Percentiles rank a stretch among this genome's conserved stretches.
These are phyloP conservation scores for Aptenodytes forsteri DNA, from an alignment of 2,113 vertebrate genomes.

Conservation along the genomic window DNA sequence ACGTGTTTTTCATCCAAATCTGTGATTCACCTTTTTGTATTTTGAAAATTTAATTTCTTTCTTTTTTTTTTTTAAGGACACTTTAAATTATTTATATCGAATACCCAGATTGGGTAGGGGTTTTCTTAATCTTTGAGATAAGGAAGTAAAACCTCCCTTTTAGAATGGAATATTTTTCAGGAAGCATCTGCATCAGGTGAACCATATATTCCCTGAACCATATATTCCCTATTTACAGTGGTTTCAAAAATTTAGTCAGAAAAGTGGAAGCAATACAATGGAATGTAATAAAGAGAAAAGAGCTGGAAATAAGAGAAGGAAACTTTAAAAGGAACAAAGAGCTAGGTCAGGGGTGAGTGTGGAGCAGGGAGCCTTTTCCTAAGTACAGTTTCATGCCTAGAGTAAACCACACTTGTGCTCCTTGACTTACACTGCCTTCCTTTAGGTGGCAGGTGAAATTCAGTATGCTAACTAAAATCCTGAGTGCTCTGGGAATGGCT, in stretches of 20 bases:
- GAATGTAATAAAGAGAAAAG: background rate
- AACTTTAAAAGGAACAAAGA: background rate
- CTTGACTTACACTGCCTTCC: background rate
- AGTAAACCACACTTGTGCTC: background rate
- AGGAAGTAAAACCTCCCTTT: background rate
- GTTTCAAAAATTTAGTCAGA: background rate
- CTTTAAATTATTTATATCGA: no score
- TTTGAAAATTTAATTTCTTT: background rate
- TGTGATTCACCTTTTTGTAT: background rate
- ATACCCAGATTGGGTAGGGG: background rate
- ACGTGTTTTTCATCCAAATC: background rate
- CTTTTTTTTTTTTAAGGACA: background rate
- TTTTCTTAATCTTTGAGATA: background rate
- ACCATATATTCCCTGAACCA: background rate
- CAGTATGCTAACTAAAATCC: background rate
- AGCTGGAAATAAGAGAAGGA: background rate
- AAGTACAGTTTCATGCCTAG: background rate
- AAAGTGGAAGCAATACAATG: background rate
- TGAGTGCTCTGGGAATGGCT: background rate
- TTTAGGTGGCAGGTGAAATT: background rate
- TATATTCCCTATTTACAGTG: background rate
- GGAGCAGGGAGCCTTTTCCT: background rate
- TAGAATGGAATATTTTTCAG: background rate
- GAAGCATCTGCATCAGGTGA: background rate
- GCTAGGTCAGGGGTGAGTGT: background rate